phyloP scores from a whole-genome alignment of 1,140 invertebrate genomes.

The Caenorhabditis tropicalis region DNA sequence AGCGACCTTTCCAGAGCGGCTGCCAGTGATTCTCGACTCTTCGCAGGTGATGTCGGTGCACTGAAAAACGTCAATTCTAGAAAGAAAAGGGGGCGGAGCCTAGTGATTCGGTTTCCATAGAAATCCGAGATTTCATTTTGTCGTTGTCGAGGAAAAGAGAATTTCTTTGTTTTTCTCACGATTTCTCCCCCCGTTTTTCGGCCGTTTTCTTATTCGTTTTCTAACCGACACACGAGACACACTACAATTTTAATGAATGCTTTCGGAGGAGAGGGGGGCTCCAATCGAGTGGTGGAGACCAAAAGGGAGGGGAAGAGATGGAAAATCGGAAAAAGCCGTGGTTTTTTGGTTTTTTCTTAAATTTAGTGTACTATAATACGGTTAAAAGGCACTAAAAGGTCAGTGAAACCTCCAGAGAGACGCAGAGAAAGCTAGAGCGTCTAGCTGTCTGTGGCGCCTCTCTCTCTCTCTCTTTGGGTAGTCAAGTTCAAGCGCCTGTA shows the following conservation, averaged over 20 bases:
- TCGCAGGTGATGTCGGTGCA: slow-evolving; percentile 52
- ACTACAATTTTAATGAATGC: slow-evolving; percentile 5
- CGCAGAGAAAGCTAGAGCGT: no score
- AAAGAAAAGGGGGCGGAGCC: background rate
- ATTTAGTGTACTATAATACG: no score
- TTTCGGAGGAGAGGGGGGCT: background rate
- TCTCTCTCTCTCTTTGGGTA: no score
- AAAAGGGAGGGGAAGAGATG: background rate
- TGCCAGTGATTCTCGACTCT: slow-evolving; percentile 39
- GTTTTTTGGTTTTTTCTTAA: no score
- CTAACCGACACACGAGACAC: no score
- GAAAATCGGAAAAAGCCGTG: no score
- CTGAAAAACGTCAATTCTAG: slow-evolving; percentile 16
- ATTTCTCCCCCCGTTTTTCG: background rate
- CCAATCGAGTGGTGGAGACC: background rate
- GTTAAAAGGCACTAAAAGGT: no score
- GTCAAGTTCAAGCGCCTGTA: no score
- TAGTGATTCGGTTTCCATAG: background rate
- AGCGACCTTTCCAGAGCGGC: slow-evolving; percentile 49
- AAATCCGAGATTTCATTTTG: no score
- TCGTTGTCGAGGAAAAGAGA: background rate
- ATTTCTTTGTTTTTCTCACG: background rate
- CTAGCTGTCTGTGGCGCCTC: no score
- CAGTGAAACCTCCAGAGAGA: no score
- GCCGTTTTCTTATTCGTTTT: no score